These are phyloP conservation scores for Planiliza haematocheilus DNA, from an alignment of 2,113 vertebrate genomes.

Conservation along the genomic window DNA sequence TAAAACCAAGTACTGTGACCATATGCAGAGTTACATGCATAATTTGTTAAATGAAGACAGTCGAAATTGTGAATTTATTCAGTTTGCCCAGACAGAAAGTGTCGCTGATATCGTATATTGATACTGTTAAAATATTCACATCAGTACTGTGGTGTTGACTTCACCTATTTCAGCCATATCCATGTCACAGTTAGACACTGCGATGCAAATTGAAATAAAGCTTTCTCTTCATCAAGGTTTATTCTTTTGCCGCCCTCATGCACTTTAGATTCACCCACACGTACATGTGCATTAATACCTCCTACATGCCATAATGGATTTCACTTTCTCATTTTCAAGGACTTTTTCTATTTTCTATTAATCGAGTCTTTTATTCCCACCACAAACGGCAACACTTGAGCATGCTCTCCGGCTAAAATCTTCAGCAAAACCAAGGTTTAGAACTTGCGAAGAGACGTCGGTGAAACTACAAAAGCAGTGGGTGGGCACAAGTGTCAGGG, in stretches of 20 bases:
- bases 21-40: too few species aligned
- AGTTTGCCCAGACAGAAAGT: too few species aligned
- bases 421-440: background rate
- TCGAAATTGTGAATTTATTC: too few species aligned
- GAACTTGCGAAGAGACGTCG: background rate
- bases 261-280: slow-evolving; percentile 72
- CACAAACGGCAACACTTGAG: slow-evolving; percentile 10
- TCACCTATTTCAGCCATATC: background rate
- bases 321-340: slow-evolving; percentile 18
- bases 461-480: slow-evolving; percentile 2
- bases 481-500: slow-evolving; percentile 15
- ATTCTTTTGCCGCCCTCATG: slow-evolving; percentile 65
- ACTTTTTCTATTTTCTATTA: slow-evolving; percentile 25
- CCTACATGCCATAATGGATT: slow-evolving; percentile 75
- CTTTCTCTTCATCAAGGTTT: slow-evolving; percentile 53
- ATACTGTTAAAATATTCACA: background rate
- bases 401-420: background rate
- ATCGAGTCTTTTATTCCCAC: slow-evolving; percentile 21
- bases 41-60: too few species aligned
- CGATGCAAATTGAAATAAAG: slow-evolving; percentile 38
- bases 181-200: slow-evolving; percentile 9
- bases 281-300: slow-evolving; percentile 72
- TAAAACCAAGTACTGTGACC: too few species aligned
- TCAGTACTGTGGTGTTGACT: background rate
- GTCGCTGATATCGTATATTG: too few species aligned